A percentile compares a stretch with the other conserved stretches of the same genome.
phyloP scores from a whole-genome alignment of 64 coral and sea anemone species.

The Acropora tenuis region DNA sequence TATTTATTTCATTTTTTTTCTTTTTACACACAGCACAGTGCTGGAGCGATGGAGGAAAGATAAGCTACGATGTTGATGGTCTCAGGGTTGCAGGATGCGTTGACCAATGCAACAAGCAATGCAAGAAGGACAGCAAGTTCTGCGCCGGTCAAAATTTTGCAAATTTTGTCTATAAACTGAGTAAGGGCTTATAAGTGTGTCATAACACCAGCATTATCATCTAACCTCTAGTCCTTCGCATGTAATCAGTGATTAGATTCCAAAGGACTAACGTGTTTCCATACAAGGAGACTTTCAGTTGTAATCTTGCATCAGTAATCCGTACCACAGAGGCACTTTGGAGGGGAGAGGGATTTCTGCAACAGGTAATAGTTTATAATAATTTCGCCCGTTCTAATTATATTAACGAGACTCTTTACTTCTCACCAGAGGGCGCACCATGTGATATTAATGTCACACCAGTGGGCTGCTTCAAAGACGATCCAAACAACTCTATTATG shows the following conservation, averaged over 20 bases:
- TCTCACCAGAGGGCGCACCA: background rate
- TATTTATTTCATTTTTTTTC: background rate
- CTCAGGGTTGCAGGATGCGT: background rate
- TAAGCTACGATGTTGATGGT: conserved; percentile 17
- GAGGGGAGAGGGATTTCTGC: no score
- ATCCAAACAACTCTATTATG: background rate
- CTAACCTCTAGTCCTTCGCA: no score
- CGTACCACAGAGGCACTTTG: no score
- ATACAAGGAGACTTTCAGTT: no score
- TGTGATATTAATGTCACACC: conserved; percentile 30
- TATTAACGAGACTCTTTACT: background rate
- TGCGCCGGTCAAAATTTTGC: conserved; percentile 34
- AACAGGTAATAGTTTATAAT: no score
- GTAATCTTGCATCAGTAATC: no score
- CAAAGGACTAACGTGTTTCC: no score
- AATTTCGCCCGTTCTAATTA: no score
- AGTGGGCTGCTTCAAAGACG: conserved; percentile 36
- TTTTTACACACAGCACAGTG: conserved; percentile 29
- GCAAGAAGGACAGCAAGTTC: conserved; percentile 33
- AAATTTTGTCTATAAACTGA: conserved; percentile 69
- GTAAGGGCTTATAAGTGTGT: background rate
- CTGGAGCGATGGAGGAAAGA: conserved; percentile 16
- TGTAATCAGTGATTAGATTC: no score
- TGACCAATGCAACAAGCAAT: conserved; percentile 52
- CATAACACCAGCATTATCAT: no score